These are phyloP conservation scores for Neogale vison DNA, from an alignment of 2,113 vertebrate species.

Conservation along the genomic window DNA sequence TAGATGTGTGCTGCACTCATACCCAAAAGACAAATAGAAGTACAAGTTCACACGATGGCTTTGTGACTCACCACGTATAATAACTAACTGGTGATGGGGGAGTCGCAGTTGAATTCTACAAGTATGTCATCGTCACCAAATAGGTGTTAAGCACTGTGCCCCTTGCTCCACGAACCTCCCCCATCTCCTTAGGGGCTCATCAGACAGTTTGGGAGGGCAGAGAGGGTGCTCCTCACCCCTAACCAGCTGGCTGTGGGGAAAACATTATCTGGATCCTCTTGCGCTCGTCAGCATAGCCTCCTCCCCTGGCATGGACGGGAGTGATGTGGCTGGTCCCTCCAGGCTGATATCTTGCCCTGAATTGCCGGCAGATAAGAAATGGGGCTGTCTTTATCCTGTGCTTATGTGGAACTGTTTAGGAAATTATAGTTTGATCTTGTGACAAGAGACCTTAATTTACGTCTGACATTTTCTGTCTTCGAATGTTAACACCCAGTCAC, in stretches of 20 bases:
- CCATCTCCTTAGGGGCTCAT: accelerated
- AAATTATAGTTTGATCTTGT: not conserved
- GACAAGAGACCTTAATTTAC: slow-evolving; percentile 29
- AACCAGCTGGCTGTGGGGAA: not conserved
- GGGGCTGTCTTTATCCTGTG: not conserved
- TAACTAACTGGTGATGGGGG: not conserved
- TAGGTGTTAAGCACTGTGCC: too few species aligned
- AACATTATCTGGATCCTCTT: not conserved
- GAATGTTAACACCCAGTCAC: not conserved
- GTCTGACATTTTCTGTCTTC: slow-evolving; percentile 41
- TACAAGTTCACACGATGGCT: not conserved
- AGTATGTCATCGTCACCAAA: not conserved
- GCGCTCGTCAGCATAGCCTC: not conserved
- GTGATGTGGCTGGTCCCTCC: not conserved
- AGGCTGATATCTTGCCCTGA: not conserved
- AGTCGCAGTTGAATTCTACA: not conserved
- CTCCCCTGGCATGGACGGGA: not conserved
- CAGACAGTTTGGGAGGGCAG: not conserved
- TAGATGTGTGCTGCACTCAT: not conserved
- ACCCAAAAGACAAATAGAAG: not conserved
- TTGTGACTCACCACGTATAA: not conserved
- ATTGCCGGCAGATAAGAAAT: not conserved
- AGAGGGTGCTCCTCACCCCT: not conserved
- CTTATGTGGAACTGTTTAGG: not conserved
- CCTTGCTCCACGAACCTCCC: accelerated